Conservation (phyloP, 2,797 vertebrate species). For the Psittacula echo region DNA sequence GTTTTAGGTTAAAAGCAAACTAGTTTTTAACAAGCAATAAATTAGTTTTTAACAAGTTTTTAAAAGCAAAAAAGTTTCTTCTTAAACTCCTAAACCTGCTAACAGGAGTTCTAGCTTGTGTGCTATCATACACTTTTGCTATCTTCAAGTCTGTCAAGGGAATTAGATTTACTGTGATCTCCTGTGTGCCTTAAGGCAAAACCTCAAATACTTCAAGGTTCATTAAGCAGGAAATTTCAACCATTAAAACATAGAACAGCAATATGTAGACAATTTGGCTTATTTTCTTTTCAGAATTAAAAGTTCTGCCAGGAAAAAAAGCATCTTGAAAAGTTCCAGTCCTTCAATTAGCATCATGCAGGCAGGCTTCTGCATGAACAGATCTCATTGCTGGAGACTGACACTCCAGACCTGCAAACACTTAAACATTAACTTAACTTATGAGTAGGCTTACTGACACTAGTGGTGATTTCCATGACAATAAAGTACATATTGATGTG, state of each 20-base stretch:
- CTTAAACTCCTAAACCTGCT: slow-evolving; percentile 24
- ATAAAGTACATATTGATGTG: background rate
- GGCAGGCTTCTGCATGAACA: slow-evolving; percentile 11
- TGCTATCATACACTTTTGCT: background rate
- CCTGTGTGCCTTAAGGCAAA: slow-evolving; percentile 43
- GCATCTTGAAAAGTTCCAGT: background rate
- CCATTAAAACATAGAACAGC: slow-evolving; percentile 8
- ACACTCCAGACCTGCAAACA: background rate
- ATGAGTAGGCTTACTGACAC: slow-evolving; percentile 1
- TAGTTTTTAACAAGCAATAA: background rate
- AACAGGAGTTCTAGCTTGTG: background rate
- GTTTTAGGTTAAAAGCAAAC: background rate
- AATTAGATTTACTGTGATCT: slow-evolving; percentile 29
- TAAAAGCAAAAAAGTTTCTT: background rate
- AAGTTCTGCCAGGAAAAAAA: background rate
- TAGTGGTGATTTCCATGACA: background rate
- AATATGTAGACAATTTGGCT: background rate
- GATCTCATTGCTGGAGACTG: background rate
- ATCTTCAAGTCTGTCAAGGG: background rate
- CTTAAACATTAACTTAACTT: slow-evolving; percentile 8
- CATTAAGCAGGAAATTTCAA: slow-evolving; percentile 47
- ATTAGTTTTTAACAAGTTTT: background rate
- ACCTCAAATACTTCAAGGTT: slow-evolving; percentile 49
- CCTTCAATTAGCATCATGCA: background rate
- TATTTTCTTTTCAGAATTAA: slow-evolving; percentile 48